phyloP scores from a whole-genome alignment of 2,113 vertebrate species.

The Myrmophylax atrothorax region DNA sequence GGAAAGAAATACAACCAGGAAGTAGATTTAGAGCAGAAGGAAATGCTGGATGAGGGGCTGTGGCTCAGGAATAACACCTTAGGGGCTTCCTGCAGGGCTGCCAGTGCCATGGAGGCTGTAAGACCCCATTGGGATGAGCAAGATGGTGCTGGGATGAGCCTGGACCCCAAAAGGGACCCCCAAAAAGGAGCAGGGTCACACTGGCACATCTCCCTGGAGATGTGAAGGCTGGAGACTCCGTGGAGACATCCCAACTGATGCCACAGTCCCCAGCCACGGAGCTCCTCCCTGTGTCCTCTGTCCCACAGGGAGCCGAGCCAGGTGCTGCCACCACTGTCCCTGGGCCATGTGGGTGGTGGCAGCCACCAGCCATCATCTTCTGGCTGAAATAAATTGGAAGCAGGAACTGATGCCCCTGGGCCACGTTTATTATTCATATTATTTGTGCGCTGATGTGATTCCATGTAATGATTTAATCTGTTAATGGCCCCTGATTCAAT shows the following conservation, averaged over 20 bases:
- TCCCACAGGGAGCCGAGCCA: background rate
- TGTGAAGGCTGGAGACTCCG: background rate
- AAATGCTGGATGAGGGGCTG: background rate
- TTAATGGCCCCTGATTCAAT: constrained; percentile 47
- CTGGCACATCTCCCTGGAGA: background rate
- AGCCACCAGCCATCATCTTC: background rate
- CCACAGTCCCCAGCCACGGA: fast-evolving
- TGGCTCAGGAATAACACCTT: background rate
- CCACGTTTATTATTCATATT: constrained; percentile 39
- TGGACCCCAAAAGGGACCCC: background rate
- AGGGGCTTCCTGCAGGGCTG: background rate
- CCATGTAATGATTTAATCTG: constrained; percentile 53
- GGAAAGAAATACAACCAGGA: background rate
- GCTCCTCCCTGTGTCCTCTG: background rate
- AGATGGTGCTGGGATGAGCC: background rate
- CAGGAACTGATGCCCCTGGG: background rate
- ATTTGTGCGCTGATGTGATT: constrained; percentile 40
- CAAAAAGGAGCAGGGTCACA: background rate
- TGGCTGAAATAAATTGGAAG: background rate
- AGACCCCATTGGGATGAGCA: background rate
- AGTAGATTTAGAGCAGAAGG: background rate
- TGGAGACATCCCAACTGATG: background rate
- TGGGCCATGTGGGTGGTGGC: background rate
- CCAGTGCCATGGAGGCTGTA: background rate
- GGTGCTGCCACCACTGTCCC: background rate